Conservation (phyloP, 2,797 vertebrate species). For the Vireo griseus region DNA sequence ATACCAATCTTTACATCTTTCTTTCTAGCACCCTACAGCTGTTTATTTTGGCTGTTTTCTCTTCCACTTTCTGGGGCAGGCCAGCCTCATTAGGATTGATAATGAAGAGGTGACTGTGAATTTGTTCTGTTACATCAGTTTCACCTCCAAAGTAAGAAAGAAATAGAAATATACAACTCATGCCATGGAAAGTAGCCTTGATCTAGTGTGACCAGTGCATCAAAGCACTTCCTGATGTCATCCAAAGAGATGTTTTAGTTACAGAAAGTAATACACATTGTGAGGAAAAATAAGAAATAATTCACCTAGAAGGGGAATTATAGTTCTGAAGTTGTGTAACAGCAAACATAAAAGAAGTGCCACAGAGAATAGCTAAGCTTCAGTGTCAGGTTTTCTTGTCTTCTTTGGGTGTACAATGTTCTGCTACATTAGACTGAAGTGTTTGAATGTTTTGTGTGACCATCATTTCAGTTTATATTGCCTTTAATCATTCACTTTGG, state of each 20-base stretch:
- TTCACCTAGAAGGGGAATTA: background rate
- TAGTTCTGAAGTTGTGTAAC: background rate
- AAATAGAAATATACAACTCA: background rate
- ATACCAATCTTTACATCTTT: background rate
- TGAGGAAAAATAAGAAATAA: background rate
- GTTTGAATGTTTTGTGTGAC: background rate
- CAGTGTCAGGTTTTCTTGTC: background rate
- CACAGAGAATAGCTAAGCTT: background rate
- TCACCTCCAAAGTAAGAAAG: background rate
- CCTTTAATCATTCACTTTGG: background rate
- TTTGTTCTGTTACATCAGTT: background rate
- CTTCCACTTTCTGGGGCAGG: background rate
- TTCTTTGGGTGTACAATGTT: background rate
- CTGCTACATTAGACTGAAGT: background rate
- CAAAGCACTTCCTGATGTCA: background rate
- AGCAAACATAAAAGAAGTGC: background rate
- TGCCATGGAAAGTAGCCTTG: background rate
- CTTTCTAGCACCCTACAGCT: background rate
- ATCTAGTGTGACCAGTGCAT: background rate
- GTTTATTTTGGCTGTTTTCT: background rate
- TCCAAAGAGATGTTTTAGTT: background rate
- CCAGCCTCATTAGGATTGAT: rapidly evolving
- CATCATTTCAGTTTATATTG: background rate
- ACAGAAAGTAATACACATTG: background rate
- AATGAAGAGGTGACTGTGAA: background rate